Conservation (phyloP, 30 jellyfish, hydroid and myxozoan species). For the Nemopilema nomurai region DNA sequence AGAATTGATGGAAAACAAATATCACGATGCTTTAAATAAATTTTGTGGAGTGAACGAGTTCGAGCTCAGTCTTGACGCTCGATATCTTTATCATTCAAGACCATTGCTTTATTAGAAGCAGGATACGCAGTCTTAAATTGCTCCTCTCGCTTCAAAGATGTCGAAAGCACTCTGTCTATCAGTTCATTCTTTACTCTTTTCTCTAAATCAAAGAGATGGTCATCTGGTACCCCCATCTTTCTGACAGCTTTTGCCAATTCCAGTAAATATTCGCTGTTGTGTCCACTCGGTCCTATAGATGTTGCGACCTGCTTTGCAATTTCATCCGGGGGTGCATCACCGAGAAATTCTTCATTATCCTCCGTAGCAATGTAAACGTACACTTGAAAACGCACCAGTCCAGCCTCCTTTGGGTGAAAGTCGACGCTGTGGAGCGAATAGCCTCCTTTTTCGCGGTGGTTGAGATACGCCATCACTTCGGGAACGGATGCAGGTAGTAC, state of each 20-base stretch:
- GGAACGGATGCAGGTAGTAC: conserved; percentile 65
- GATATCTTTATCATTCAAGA: conserved; percentile 9
- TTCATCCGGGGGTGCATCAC: conserved; percentile 81
- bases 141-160: neutral
- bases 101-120: neutral
- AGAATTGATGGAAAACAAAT: too few relatives aligned
- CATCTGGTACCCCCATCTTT: conserved; percentile 66
- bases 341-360: conserved; percentile 73
- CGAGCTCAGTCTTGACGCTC: conserved; percentile 26
- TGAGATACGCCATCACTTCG: conserved; percentile 81
- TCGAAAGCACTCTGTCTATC: conserved; percentile 5
- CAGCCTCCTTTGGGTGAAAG: conserved; percentile 62
- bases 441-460: conserved; percentile 97
- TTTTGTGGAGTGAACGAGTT: neutral
- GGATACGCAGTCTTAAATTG: neutral
- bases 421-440: conserved; percentile 71
- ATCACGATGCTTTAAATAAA: too few relatives aligned
- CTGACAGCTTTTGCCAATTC: conserved; percentile 70
- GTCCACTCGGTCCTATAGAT: conserved; percentile 93
- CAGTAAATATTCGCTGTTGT: conserved; percentile 82
- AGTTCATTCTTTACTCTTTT: conserved; percentile 41
- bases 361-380: conserved; percentile 82
- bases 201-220: conserved; percentile 70
- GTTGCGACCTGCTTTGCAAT: conserved; percentile 83
- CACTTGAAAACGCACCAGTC: conserved; percentile 42